Evolutionary conservation across 1,140 invertebrate species (phyloP), one percentile per base, ranked within the genome.

Genomic region (Panagrolaimus sp.): DNA sequence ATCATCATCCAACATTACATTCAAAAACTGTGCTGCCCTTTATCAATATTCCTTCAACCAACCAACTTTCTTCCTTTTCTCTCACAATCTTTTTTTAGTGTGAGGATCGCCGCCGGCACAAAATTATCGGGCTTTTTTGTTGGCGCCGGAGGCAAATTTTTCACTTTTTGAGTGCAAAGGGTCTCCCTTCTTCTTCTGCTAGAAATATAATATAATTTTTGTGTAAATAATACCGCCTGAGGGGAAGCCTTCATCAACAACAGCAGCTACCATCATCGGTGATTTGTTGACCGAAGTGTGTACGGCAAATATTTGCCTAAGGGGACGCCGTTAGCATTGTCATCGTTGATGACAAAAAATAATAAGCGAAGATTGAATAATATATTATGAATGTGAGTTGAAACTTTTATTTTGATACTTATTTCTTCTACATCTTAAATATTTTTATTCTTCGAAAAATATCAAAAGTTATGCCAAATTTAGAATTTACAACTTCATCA

Each of bases 71-170:
- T 46, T 52, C 17, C 52, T 21, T 10, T 58, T 21, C 17, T 28
- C 28, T 58, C 21, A 55, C 52, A 21, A 17, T 6, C 47, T 6
- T 55, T 28, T 21, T 58, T 58, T 58, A 58, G 52, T 28, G 32
- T 38, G 52, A 58, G 52, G 52, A 58, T 58, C 52, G 52, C 52
- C 52, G 52, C 52, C 52, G 52, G 52, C 52, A 58, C 52, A 21
- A 10, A 24, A 24, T 21, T 28, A 14, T 12, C 52, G 21, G 28
- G 21, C 28, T 21, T 58, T 58, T 21, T 28, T 28, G 21, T 58
- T 28, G 52, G 15, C 52, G 52, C 52, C 52, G 52, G 52, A 58
- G 52, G 52, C 52, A 58, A 58, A 58, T 38, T 38, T 38, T 38
- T 38, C 32, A 21, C 1, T n/a, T 21, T 58, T 21, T 58, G 52